phyloP scores from a whole-genome alignment of 2,113 vertebrate genomes.

The Syrmaticus mikado region DNA sequence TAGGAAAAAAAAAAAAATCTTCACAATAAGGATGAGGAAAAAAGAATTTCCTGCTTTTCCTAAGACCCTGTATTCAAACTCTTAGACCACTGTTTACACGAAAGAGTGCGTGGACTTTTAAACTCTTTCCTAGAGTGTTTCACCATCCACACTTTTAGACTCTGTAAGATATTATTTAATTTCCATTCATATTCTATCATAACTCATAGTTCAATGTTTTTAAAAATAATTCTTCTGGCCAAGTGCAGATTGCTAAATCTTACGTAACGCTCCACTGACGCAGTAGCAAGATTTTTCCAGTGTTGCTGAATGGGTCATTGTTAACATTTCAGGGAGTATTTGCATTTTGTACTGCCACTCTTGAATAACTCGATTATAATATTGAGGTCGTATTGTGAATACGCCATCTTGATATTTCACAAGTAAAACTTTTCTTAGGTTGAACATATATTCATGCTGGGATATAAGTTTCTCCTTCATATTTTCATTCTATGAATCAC shows the following conservation, averaged over 20 bases:
- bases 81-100: neutral
- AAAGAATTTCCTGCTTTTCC: neutral
- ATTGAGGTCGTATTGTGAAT: neutral
- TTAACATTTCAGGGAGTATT: neutral
- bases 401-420: neutral
- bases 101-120: neutral
- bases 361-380: neutral
- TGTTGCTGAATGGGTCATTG: conserved; percentile 5
- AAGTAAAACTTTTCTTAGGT: neutral
- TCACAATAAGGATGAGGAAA: neutral
- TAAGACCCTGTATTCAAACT: neutral
- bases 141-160: neutral
- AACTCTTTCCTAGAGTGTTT: neutral
- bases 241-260: conserved; percentile 18
- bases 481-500: conserved; percentile 35
- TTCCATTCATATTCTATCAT: neutral
- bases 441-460: neutral
- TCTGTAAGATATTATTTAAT: conserved; percentile 20
- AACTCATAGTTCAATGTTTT: conserved; percentile 37
- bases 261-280: conserved; percentile 11
- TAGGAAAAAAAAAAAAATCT: neutral
- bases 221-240: conserved; percentile 25
- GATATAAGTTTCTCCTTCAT: neutral
- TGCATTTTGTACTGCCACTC: neutral
- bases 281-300: conserved; percentile 9